Base-by-base conservation (phyloP, 1,140 invertebrate genomes). In the Drosophila pectinifera region DNA sequence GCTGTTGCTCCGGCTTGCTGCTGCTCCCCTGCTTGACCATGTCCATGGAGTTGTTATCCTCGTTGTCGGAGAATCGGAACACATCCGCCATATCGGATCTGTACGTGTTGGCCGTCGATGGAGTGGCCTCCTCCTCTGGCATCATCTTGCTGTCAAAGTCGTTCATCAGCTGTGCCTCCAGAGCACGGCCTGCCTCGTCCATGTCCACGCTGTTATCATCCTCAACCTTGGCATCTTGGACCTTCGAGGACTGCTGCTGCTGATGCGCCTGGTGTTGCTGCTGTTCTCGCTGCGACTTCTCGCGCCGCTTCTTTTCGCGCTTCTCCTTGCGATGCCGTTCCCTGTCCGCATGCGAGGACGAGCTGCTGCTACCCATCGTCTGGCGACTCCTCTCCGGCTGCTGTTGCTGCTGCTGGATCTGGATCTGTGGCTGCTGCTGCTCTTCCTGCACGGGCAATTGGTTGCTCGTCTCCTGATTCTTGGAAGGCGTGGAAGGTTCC, bases 161-260 rank as follows among this genome's bases (percentile, higher is more conserved):
- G 56, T 95, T 95, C 80, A 96, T 94, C 4, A 97, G 93, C 67
- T 96, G 95, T 1, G 95, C 96, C 91, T 97, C 96, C 45, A 97
- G 94, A 41, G 96, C 96, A 73, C 96, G 95, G 22, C 96, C 95
- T 16, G 96, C 95, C 81, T 96, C 96, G 64, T 95, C 95, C 63
- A 96, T 93, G 82, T 97, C 96, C 20, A 96, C 94, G 80, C 96
- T 96, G 76, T 96, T 96, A 54, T 96, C 96, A 75, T 96, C 96
- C 26, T 95, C 95, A 31, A 93, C 92, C 7, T 91, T 80, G 48
- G 68, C 26, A 10, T 46, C 64, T 22, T 53, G 49, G 4, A 92
- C 91, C 3, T 63, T 73, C 34, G 58, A 76, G 80, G 75, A 63
- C 26, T 91, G 70, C 28, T 91, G 73, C 28, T 90, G 89, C 54